These are phyloP conservation scores for Patiria miniata DNA, from an alignment of 35 echinoderm and acorn worm genomes.

Conservation along the genomic window DNA sequence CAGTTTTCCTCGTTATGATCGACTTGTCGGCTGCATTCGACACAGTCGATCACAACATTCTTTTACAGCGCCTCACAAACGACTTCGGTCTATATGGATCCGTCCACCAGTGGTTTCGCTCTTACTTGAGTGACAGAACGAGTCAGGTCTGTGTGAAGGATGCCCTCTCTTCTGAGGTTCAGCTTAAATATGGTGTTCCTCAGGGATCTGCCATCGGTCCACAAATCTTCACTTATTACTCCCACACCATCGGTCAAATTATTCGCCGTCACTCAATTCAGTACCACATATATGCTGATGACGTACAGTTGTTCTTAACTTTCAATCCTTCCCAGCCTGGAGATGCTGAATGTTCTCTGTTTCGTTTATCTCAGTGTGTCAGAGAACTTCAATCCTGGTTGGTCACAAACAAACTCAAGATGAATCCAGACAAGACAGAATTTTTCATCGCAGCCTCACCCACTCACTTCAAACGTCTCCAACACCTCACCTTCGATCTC, in stretches of 20 bases:
- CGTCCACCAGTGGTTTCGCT: background rate
- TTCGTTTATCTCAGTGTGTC: no score
- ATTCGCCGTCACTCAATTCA: background rate
- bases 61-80: background rate
- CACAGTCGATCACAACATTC: constrained; percentile 13
- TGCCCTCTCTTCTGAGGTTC: background rate
- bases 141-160: no score
- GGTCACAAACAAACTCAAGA: no score
- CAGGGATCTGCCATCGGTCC: no score
- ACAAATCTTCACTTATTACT: background rate
- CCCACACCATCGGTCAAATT: constrained; percentile 6
- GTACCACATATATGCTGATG: background rate
- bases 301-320: no score
- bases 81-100: background rate
- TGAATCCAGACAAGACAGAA: no score
- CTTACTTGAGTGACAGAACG: background rate
- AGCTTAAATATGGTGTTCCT: no score
- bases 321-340: background rate
- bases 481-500: no score
- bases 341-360: background rate
- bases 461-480: no score
- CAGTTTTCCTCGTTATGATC: background rate
- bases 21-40: no score
- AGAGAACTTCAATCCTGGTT: no score
- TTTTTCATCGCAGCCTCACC: no score